A percentile compares a stretch with the other conserved stretches of the same genome.
Evolutionary conservation across 37 sponge, comb jelly and placozoan genomes (phyloP).

Genomic region (Agelas oroides): DNA sequence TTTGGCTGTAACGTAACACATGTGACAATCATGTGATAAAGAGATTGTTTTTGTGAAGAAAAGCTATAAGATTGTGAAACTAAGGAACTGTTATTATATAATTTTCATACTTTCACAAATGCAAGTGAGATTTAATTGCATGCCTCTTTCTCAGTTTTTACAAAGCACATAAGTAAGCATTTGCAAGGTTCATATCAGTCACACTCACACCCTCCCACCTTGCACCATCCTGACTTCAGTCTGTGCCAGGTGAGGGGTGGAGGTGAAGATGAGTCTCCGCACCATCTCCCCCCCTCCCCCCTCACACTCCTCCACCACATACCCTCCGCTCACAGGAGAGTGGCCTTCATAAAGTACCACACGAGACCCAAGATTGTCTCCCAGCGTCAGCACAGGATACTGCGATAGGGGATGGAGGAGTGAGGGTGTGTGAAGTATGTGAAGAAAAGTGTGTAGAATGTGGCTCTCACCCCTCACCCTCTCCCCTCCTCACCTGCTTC

Average conservation of each 20-base stretch:
- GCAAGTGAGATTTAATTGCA: no score
- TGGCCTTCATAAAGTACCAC: conserved; percentile 60
- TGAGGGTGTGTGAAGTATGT: no score
- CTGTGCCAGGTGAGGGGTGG: conserved; percentile 64
- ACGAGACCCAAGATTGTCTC: conserved; percentile 73
- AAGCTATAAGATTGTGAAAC: no score
- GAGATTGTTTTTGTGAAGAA: no score
- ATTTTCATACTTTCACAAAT: no score
- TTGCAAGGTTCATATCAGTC: no score
- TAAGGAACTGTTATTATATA: background rate
- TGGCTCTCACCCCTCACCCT: conserved; percentile 10
- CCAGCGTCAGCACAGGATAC: conserved; percentile 79
- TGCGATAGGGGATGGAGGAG: background rate
- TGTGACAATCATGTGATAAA: background rate
- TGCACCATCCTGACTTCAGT: conserved; percentile 68
- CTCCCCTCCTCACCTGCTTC: conserved; percentile 36
- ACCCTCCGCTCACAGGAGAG: conserved; percentile 70
- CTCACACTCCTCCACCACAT: conserved; percentile 85
- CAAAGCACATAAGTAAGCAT: no score
- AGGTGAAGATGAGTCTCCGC: conserved; percentile 78
- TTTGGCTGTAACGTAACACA: background rate
- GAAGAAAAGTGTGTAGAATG: no score
- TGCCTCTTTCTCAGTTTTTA: no score
- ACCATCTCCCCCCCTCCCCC: conserved; percentile 23
- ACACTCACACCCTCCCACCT: conserved; percentile 29